Conservation (phyloP, 2,797 vertebrate species). For the Gymnoscopelus microlampas region DNA sequence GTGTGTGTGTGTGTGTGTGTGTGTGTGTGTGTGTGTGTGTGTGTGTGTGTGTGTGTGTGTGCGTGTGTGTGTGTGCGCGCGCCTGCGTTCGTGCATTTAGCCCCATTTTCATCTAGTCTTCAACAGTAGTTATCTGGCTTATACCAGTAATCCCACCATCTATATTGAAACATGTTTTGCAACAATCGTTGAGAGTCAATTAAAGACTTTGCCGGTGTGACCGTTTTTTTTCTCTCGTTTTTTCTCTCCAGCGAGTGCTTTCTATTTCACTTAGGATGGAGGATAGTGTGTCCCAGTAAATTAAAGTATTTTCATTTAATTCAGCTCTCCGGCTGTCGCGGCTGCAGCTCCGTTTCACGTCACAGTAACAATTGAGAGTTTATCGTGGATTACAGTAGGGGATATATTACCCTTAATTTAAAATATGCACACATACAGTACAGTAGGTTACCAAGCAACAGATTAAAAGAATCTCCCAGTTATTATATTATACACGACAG, state of each 20-base stretch:
- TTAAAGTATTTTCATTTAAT: constrained; percentile 80
- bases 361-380: constrained; percentile 79
- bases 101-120: neutral
- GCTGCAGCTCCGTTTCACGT: constrained; percentile 80
- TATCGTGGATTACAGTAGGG: constrained; percentile 82
- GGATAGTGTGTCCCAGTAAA: constrained; percentile 82
- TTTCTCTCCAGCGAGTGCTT: constrained; percentile 66
- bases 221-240: constrained; percentile 44
- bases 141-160: constrained; percentile 61
- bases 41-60: constrained; percentile 44
- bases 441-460: constrained; percentile 42
- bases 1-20: constrained; percentile 38
- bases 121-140: constrained; percentile 21
- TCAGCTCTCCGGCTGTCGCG: constrained; percentile 67
- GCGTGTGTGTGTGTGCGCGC: constrained; percentile 15
- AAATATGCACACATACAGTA: constrained; percentile 76
- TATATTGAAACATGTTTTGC: constrained; percentile 61
- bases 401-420: constrained; percentile 76
- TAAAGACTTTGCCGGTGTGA: constrained; percentile 65
- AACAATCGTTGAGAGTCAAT: constrained; percentile 74
- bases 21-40: constrained; percentile 37
- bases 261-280: constrained; percentile 75
- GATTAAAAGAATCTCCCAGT: constrained; percentile 56
- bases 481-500: constrained; percentile 50
- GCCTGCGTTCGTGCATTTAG: constrained; percentile 4